Evolutionary conservation across 2,797 vertebrate species (phyloP), one percentile per base, ranked within the genome.

Genomic region (Pelobates cultripes): DNA sequence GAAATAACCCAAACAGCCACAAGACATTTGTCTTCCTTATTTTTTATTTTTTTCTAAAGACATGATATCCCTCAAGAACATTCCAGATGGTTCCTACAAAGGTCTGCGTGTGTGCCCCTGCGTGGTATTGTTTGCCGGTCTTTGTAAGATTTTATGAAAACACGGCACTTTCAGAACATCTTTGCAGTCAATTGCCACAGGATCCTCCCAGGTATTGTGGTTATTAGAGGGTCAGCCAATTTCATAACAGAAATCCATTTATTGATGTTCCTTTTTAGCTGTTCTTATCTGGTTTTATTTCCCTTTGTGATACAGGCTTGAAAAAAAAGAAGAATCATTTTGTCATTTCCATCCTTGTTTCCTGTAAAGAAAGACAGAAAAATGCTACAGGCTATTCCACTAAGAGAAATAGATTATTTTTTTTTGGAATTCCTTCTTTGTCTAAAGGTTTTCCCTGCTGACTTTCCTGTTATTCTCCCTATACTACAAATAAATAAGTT

Each of bases 291-390:
- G 51, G n/a, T 8, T 64, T 64, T 83, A 79, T 79, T 83, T 83
- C 77, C 77, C 42, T 70, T 79, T 75, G 63, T 63, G 82, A 83
- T 83, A 83, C 72, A 72, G 69, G 42, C 69, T 28, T 28, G 7
- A 7, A 64, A 28, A 70, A 79, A 79, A 83, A 83, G 64, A 83
- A 79, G 66, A 28, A 51, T 71, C 3, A 74, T 83, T 70, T 83
- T 70, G 82, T 83, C 71, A 79, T 83, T 83, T 83, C 81, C 81
- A 51, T 43, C 13, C 70, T 70, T 43, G 47, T 72, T 63, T 83
- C 82, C 82, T 83, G 82, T 79, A 28, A 70, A 66, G 4, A 12
- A 70, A 64, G 55, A 44, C n/a, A 73, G 17, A 7, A 67, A 45
- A 47, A 47, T 60, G 69, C 40, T 51, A 64, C 15, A n/a, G 55